Conservation (phyloP, 2,113 vertebrate genomes). For the Syngnathoides biaculeatus region DNA sequence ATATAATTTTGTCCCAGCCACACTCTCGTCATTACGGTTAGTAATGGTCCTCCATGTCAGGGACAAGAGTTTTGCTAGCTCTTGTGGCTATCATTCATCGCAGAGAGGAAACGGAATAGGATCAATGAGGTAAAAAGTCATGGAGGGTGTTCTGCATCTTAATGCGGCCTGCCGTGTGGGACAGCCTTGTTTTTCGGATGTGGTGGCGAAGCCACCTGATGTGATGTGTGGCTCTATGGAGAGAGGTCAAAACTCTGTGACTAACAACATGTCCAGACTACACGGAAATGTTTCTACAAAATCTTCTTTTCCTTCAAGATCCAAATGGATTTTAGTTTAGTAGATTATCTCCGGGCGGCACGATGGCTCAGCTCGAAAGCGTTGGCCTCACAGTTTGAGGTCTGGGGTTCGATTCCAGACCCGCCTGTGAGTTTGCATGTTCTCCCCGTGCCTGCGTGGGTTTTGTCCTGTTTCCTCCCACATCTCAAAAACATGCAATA, state of each 20-base stretch:
- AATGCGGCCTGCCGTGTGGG: constrained; percentile 55
- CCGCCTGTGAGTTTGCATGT: too few species aligned
- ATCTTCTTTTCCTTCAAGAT: not conserved
- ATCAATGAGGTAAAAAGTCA: constrained; percentile 47
- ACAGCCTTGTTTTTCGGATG: constrained; percentile 48
- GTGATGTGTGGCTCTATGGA: constrained; percentile 2
- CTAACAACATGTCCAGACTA: not conserved
- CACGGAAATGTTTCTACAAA: not conserved
- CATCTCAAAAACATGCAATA: too few species aligned
- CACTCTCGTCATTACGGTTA: constrained; percentile 50
- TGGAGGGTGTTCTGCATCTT: constrained; percentile 61
- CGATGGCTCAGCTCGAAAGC: too few species aligned
- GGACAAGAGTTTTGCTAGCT: constrained; percentile 23
- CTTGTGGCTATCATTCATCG: constrained; percentile 62
- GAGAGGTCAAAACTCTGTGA: constrained; percentile 14
- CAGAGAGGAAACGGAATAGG: constrained; percentile 57
- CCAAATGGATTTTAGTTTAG: not conserved
- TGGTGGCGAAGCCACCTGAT: not conserved
- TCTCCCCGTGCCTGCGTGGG: too few species aligned
- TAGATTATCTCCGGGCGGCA: not conserved
- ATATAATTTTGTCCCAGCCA: constrained; percentile 42
- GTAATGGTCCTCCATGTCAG: constrained; percentile 34
- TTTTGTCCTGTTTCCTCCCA: too few species aligned
- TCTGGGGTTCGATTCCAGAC: too few species aligned
- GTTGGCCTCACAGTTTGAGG: too few species aligned